Base-by-base conservation (phyloP, 2,888 invertebrate species). In the Anthoptus insignis region DNA sequence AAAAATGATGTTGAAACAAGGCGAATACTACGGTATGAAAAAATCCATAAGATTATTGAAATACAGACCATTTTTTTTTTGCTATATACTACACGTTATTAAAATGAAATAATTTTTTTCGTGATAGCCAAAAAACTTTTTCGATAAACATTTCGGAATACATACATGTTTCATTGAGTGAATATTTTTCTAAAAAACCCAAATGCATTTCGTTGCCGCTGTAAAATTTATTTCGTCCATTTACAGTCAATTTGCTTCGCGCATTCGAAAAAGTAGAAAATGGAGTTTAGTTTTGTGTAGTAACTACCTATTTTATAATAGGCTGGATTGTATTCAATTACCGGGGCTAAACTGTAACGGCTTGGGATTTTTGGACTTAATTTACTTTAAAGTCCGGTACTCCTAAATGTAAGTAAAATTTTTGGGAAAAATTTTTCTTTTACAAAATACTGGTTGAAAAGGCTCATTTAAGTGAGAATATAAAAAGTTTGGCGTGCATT, bases 281-380 rank as follows among this genome's bases (percentile, higher is more conserved):
- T 21, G 24, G 45, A 21, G 29, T 37, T 59, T 50, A 29, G 34
- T 59, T 59, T 49, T 22, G 34, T 59, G 21, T 21, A 19, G 7
- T 14, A 37, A 32, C 27, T 54, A 54, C 24, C 54, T 50, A 49
- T 45, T 60, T 32, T 54, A 45, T 53, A 61, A 60, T 60, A 60
- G 60, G 60, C 53, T 45, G 59, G 42, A 52, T 32, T 47, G 61
- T 47, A 34, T 61, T 61, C 61, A 61, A 61, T 61, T 61, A 54
- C 53, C n/a, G 27, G 16, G 24, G 54, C 53, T 61, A 45, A 37
- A n/a, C 16, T 54, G 54, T 34, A 61, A 54, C 47, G 61, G 34
- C 54, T 34, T 19, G 53, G 61, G 54, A 61, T 54, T 54, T 47
- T 47, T 13, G 22, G 22, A 37, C 47, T 47, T 61, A 34, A 32